These are phyloP conservation scores for Notothenia rossii DNA, from an alignment of 2,113 vertebrate species.

Conservation along the genomic window DNA sequence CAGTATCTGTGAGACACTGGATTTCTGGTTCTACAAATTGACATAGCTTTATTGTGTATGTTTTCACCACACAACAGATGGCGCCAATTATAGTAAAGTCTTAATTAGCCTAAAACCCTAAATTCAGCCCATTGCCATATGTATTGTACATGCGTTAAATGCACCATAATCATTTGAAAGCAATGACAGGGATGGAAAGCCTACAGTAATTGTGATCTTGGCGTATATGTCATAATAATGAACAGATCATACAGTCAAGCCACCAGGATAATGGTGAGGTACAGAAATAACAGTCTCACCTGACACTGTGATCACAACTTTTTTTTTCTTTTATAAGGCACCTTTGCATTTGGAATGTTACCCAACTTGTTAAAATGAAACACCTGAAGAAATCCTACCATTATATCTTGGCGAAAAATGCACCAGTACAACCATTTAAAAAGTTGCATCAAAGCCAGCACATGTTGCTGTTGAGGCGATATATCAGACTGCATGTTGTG, in stretches of 20 bases:
- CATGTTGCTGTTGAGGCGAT: constrained; percentile 49
- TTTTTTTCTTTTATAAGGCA: constrained; percentile 9
- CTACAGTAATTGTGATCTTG: constrained; percentile 12
- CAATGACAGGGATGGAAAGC: constrained; percentile 26
- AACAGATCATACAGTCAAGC: constrained; percentile 4
- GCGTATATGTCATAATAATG: constrained; percentile 27
- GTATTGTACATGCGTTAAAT: constrained; percentile 24
- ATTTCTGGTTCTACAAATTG: constrained; percentile 11
- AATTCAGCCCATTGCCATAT: no score
- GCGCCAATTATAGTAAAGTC: no score
- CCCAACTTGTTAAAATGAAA: constrained; percentile 45
- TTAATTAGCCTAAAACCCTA: no score
- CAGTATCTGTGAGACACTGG: background rate
- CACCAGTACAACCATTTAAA: no score
- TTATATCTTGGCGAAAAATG: no score
- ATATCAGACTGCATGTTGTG: constrained; percentile 65
- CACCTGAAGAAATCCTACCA: background rate
- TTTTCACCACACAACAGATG: background rate
- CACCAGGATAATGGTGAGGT: constrained; percentile 18
- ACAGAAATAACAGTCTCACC: constrained; percentile 6
- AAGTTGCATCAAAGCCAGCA: constrained; percentile 49
- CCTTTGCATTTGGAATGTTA: constrained; percentile 19
- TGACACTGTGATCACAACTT: background rate
- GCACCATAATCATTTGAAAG: constrained; percentile 22
- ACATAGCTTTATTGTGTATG: background rate